Evolutionary conservation across 2,113 vertebrate genomes (phyloP), one percentile per base, ranked within the genome.

Genomic region (Nerophis ophidion): DNA sequence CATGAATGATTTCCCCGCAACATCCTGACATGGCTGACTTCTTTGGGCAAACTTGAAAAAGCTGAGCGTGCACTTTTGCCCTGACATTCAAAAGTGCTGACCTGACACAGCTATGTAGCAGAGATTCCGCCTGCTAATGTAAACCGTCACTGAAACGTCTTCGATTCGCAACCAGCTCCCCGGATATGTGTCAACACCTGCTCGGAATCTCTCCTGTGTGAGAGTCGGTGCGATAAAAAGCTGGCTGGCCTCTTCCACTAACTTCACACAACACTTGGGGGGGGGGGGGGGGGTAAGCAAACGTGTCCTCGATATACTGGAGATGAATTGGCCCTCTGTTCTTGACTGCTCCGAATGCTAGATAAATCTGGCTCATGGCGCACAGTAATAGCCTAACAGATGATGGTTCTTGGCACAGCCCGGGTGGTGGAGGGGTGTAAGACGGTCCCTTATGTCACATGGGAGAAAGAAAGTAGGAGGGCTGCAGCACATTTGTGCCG

Each of bases 391-490:
- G 80, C 75, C 15, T 35, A 80, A 80, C 86, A 87, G 84, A 86
- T 85, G 84, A 87, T 50, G 76, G 79, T 70, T 84, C 75, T 77
- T 84, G 86, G 84, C 81, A 86, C 67, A 46, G 72, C 45, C 68
- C 48, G 76, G 72, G 71, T 45, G 40, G 81, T 68, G 81, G 79
- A 80, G 80, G 84, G 84, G 84, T 86, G 86, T 77, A 86, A 86
- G 86, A 84, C 84, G 60, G 82, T 72, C 84, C 86, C 86, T 83
- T 80, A 87, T 84, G 82, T 80, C 77, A 82, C 84, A 82, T 74
- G 77, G 72, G 63, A 75, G 76, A 70, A 81, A 63, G 73, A 65
- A 70, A 57, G 64, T 69, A 66, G 66, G 75, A 79, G 71, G 80
- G 74, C 76, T 84, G 84, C 80, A 81, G 82, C 79, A 71, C 67